Evolutionary conservation across 2,113 vertebrate species (phyloP), one percentile per base, ranked within the genome.

Genomic region (Hippocampus abdominalis): DNA sequence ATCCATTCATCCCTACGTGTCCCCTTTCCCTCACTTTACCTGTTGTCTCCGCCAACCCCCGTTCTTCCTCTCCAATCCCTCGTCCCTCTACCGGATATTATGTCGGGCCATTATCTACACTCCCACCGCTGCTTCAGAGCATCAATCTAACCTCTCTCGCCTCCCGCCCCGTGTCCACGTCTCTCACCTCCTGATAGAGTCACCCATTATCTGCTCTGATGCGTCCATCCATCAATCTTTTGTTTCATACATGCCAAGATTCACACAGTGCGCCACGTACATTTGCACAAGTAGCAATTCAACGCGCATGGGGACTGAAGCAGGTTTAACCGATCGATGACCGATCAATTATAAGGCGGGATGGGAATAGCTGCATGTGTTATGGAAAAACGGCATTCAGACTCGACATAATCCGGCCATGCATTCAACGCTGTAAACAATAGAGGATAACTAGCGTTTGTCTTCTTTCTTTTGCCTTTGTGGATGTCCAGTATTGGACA

Each of bases 31-130:
- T 64, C 67, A 64, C 70, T 75, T 75, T 80, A 76, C 83, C 72
- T 74, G 76, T 69, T 71, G 66, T 74, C 62, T 70, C 73, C 49
- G 64, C 68, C 67, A 54, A 36, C 68, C 60, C 10, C 60, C 72
- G 79, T 77, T 42, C 81, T 46, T 48, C n/a, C 42, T 44, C 42
- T 46, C 63, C 39, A 64, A 64, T 46, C 63, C 13, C 63, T 48
- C 21, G 8, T 71, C 78, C 66, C 79, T 84, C 62, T 61, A 54
- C 72, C 75, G 60, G 84, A 86, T 87, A 88, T 86, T 86, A 89
- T 87, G 84, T 86, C 79, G 75, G 64, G 73, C 80, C 77, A 88
- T 89, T 89, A 89, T 88, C 87, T 87, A 81, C 81, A 83, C 75
- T 88, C 75, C 73, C 86, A 75, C 82, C 39, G 48, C 72, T 54